Base-by-base conservation (phyloP, 2,797 vertebrate genomes). In the Phylloscopus collybita region DNA sequence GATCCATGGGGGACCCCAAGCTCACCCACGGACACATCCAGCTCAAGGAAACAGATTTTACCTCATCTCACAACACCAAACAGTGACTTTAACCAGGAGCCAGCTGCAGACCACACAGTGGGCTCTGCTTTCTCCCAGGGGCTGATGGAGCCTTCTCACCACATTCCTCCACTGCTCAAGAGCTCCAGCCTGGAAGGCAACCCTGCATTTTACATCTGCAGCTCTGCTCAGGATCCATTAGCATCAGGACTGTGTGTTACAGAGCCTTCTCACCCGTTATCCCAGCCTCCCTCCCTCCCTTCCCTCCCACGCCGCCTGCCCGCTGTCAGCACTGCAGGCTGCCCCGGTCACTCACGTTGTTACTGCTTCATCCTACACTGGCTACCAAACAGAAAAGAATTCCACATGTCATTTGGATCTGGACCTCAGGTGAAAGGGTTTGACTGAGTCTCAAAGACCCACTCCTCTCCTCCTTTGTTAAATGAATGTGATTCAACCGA, bases 341-440 rank as follows among this genome's bases (percentile, higher is more conserved):
- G 86, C 40, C 40, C 70, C 0, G 10, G 62, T 9, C 47, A 36
- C 62, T 61, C 78, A 14, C 1, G 14, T 5, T 32, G 7, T 11
- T 16, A 6, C 0, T 36, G 26, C 70, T 20, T 5, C 15, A 1
- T 19, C 13, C 29, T 4, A 14, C 47, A 6, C n/a, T 0, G 1
- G 18, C 49, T 1, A 11, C 54, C 78, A n/a, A 69, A 16, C 71
- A 56, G 79, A 56, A 20, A 16, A 25, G 27, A 13, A 50, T 32
- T 70, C 2, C 14, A 3, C 1, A 1, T 7, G 26, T 21, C 6
- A 2, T 4, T n/a, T 29, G 71, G 19, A 8, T 50, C 56, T 23
- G 3, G 22, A 44, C 42, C 71, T 36, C 22, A 14, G 42, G n/a
- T 21, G n/a, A 50, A 56, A 62, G 49, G 20, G 6, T 44, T 10